Percentiles rank a stretch among this genome's conserved stretches.
Evolutionary conservation across 2,797 vertebrate species (phyloP).

Genomic region (Neosilurus hyrtlii): DNA sequence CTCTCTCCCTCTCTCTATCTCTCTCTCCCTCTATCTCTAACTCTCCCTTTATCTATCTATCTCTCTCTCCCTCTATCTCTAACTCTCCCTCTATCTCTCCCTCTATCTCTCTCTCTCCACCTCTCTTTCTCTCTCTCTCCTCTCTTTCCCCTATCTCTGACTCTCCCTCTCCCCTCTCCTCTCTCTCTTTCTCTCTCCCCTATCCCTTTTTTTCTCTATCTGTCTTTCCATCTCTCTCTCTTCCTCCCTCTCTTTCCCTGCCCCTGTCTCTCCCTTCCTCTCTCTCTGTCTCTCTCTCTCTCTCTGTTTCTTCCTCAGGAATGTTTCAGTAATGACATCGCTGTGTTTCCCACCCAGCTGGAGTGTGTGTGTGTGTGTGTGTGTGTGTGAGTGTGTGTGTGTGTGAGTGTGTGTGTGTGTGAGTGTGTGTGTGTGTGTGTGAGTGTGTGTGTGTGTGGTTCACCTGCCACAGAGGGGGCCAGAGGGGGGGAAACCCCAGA

Average conservation of each 20-base stretch:
- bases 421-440: slow-evolving; percentile 28
- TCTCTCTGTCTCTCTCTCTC: background rate
- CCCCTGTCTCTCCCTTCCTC: no score
- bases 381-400: no score
- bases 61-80: background rate
- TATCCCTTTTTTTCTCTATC: no score
- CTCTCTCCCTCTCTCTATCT: background rate
- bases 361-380: slow-evolving; percentile 22
- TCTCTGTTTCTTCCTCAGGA: slow-evolving; percentile 30
- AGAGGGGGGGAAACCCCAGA: slow-evolving; percentile 58
- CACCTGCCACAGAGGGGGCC: slow-evolving; percentile 74
- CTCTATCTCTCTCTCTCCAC: no score
- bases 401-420: no score
- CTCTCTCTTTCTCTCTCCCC: no score
- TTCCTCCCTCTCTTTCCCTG: no score
- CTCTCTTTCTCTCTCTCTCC: no score
- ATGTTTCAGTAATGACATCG: slow-evolving; percentile 47
- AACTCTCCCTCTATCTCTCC: no score
- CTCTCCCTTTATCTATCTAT: background rate
- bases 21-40: background rate
- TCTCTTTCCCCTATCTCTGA: no score
- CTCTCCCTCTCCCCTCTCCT: no score
- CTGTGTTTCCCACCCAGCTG: slow-evolving; percentile 38
- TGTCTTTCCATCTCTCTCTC: no score
- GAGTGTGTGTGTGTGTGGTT: slow-evolving; percentile 49